phyloP scores from a whole-genome alignment of 2,797 vertebrate genomes.

The Amazona finschi region DNA sequence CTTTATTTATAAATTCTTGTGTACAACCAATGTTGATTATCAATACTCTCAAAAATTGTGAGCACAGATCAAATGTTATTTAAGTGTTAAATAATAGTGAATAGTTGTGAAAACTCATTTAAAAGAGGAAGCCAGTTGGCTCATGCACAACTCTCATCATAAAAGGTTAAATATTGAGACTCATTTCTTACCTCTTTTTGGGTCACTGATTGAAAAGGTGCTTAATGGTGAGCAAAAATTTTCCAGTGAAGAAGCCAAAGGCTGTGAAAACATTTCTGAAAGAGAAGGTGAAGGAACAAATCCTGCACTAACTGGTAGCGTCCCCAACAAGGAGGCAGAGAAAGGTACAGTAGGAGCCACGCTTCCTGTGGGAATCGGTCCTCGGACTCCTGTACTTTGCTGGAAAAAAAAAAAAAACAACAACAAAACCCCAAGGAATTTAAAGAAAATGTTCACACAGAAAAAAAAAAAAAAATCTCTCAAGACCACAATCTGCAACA shows the following conservation, averaged over 20 bases:
- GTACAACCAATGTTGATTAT: neutral
- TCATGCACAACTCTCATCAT: neutral
- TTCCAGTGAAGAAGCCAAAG: constrained; percentile 81
- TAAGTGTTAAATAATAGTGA: neutral
- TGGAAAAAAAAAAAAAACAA: neutral
- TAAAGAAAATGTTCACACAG: neutral
- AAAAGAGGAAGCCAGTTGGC: neutral
- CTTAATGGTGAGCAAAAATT: constrained; percentile 84
- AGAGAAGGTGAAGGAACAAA: constrained; percentile 70
- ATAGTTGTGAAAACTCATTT: neutral
- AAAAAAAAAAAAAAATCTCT: neutral
- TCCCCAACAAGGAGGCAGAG: constrained; percentile 79
- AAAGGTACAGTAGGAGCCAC: constrained; percentile 79
- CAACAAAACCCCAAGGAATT: neutral
- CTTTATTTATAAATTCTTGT: neutral
- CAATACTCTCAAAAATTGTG: neutral
- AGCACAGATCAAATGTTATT: neutral
- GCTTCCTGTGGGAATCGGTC: constrained; percentile 75
- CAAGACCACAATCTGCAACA: neutral
- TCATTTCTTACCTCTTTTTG: constrained; percentile 82
- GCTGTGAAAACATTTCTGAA: constrained; percentile 74
- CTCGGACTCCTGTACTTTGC: constrained; percentile 65
- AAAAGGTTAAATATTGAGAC: neutral
- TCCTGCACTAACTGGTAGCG: constrained; percentile 74
- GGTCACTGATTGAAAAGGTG: constrained; percentile 84